A percentile compares a stretch with the other conserved stretches of the same genome.
phyloP scores from a whole-genome alignment of 2,888 invertebrate species.

The Hipparchia semele region DNA sequence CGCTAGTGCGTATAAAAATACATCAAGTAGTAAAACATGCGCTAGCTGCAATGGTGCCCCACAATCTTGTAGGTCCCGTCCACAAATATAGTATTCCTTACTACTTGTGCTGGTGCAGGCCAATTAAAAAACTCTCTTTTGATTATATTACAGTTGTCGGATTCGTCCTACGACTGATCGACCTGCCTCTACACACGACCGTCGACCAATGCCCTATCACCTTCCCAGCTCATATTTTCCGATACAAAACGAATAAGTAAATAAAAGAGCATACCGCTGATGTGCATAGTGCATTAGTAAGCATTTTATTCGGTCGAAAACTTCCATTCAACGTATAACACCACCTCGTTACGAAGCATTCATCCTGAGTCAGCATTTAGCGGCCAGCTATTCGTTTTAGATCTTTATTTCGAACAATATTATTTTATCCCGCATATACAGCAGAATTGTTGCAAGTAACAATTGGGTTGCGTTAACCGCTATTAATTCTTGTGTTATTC shows the following conservation, averaged over 20 bases:
- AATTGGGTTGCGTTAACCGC: background rate
- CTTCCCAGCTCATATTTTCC: constrained; percentile 3
- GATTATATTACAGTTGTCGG: background rate
- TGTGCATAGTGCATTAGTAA: constrained; percentile 33
- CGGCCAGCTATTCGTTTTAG: constrained; percentile 27
- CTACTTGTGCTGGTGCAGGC: no score
- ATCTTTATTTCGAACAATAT: constrained; percentile 20
- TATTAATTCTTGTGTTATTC: background rate
- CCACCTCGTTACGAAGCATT: constrained; percentile 69
- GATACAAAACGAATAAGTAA: constrained; percentile 1
- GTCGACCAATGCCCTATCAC: constrained; percentile 28
- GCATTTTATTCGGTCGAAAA: constrained; percentile 50
- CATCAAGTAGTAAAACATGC: no score
- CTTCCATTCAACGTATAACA: constrained; percentile 55
- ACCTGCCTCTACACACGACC: background rate
- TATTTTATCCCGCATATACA: constrained; percentile 9
- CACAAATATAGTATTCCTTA: no score
- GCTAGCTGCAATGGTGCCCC: no score
- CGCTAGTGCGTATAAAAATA: no score
- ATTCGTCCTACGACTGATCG: background rate
- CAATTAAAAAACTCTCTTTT: no score
- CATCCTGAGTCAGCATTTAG: constrained; percentile 57
- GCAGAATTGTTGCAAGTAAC: constrained; percentile 3
- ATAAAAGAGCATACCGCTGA: constrained; percentile 29
- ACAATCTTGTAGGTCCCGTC: no score